These are phyloP conservation scores for Macrobrachium nipponense DNA, from an alignment of 1,140 invertebrate species.

Conservation along the genomic window DNA sequence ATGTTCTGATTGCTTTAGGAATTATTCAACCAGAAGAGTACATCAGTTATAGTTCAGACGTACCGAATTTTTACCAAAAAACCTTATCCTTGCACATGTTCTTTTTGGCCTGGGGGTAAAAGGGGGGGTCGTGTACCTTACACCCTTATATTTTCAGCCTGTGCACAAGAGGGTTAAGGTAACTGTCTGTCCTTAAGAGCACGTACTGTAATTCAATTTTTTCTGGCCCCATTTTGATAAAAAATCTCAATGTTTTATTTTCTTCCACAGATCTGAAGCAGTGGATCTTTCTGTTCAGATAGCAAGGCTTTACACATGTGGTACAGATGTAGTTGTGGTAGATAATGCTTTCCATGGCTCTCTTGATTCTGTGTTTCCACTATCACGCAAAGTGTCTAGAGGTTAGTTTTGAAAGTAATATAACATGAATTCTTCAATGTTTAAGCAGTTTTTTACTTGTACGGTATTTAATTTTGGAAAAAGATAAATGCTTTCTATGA, in stretches of 20 bases:
- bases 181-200: neutral
- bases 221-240: neutral
- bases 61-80: too few relatives aligned
- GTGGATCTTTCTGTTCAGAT: constrained; percentile 51
- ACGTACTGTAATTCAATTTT: too few relatives aligned
- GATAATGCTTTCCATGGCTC: constrained; percentile 54
- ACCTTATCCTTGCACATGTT: too few relatives aligned
- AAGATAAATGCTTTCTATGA: neutral
- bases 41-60: too few relatives aligned
- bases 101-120: too few relatives aligned
- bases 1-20: too few relatives aligned
- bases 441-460: neutral
- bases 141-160: too few relatives aligned
- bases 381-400: constrained; percentile 45
- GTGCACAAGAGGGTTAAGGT: too few relatives aligned
- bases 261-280: constrained; percentile 31
- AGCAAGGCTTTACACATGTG: constrained; percentile 26
- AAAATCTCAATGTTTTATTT: neutral
- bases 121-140: too few relatives aligned
- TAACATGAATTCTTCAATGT: neutral
- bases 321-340: constrained; percentile 32
- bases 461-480: neutral
- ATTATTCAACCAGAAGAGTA: too few relatives aligned
- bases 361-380: constrained; percentile 37
- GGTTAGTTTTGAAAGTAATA: neutral